Conservation (phyloP, 2,113 vertebrate species). For the Arothron firmamentum region DNA sequence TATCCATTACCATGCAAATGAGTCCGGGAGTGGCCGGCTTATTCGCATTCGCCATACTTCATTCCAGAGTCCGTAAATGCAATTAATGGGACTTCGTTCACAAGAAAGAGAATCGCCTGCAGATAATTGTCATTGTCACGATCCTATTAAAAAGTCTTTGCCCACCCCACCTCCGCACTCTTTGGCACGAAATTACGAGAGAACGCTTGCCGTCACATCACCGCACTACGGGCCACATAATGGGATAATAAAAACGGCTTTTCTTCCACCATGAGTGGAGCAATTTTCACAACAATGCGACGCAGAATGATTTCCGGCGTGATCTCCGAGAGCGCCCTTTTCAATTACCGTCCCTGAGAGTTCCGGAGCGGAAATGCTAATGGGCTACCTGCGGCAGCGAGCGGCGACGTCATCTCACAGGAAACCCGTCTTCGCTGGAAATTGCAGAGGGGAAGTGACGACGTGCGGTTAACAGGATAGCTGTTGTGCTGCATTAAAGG, state of each 20-base stretch:
- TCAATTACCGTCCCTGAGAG: slow-evolving; percentile 59
- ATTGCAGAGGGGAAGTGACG: too few species aligned
- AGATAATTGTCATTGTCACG: slow-evolving; percentile 75
- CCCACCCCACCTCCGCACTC: slow-evolving; percentile 2
- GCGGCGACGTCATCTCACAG: slow-evolving; percentile 18
- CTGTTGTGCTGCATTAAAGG: background rate
- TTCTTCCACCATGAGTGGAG: slow-evolving; percentile 58
- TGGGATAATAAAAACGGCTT: slow-evolving; percentile 66
- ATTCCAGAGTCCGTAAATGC: slow-evolving; percentile 79
- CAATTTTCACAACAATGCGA: slow-evolving; percentile 57
- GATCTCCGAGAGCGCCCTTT: slow-evolving; percentile 54
- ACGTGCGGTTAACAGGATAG: background rate
- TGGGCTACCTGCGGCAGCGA: slow-evolving; percentile 51
- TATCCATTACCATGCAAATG: slow-evolving; percentile 83
- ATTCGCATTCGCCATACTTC: slow-evolving; percentile 74
- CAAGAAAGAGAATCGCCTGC: slow-evolving; percentile 73
- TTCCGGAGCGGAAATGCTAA: slow-evolving; percentile 43
- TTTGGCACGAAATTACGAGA: slow-evolving; percentile 40
- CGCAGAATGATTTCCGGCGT: slow-evolving; percentile 55
- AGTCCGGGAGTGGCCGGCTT: slow-evolving; percentile 73
- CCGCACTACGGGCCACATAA: slow-evolving; percentile 57
- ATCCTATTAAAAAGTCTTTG: slow-evolving; percentile 71
- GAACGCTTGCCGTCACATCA: slow-evolving; percentile 39
- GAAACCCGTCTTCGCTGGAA: slow-evolving; percentile 46
- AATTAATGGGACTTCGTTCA: slow-evolving; percentile 78